Evolutionary conservation across 2,113 vertebrate species (phyloP).

Genomic region (Catharus fuscescens): DNA sequence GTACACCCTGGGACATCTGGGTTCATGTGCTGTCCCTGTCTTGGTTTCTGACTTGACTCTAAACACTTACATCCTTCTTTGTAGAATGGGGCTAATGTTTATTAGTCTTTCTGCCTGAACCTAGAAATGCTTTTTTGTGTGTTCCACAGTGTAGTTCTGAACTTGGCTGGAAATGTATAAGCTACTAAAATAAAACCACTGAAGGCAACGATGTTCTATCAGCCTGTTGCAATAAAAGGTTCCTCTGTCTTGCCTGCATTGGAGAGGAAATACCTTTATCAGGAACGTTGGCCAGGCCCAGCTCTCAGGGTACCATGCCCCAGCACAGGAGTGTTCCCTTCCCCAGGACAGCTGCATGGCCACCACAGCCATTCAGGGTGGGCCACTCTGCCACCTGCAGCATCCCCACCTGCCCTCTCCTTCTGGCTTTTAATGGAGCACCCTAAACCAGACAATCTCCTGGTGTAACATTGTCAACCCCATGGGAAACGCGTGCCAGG

Average conservation of each 20-base stretch:
- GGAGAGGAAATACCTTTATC: neutral
- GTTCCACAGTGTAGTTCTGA: neutral
- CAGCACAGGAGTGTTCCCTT: neutral
- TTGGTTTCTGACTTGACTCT: neutral
- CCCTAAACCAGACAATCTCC: neutral
- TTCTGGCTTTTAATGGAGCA: neutral
- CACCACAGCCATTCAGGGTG: neutral
- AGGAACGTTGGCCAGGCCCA: neutral
- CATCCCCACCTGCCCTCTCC: neutral
- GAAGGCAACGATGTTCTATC: neutral
- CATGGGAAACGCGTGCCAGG: accelerated
- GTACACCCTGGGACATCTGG: neutral
- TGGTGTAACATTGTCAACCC: accelerated
- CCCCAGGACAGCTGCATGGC: neutral
- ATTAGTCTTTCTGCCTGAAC: neutral
- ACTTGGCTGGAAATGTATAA: neutral
- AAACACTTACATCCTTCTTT: neutral
- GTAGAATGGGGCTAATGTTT: neutral
- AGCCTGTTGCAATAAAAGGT: neutral
- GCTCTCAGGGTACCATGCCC: neutral
- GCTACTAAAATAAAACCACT: neutral
- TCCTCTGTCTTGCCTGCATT: neutral
- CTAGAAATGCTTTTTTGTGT: neutral
- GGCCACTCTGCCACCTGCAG: neutral
- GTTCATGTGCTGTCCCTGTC: neutral